Percentiles rank a stretch among this genome's conserved stretches.
phyloP scores from a whole-genome alignment of 2,888 invertebrate genomes.

The Horisme vitalbata region DNA sequence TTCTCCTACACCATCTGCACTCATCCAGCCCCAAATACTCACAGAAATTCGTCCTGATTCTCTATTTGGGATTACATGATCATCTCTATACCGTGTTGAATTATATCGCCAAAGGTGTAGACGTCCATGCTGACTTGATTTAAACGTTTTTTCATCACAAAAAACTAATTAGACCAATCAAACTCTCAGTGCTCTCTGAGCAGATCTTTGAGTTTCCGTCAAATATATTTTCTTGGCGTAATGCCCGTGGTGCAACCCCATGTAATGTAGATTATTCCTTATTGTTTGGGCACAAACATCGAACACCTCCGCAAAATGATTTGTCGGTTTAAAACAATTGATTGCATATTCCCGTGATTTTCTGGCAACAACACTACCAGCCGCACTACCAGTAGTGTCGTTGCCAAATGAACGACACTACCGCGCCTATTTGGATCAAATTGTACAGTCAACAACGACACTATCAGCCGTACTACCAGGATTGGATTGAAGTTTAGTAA shows the following conservation, averaged over 20 bases:
- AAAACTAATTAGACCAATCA: neutral
- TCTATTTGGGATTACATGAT: neutral
- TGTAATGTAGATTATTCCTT: neutral
- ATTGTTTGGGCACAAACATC: neutral
- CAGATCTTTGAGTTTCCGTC: neutral
- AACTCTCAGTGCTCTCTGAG: neutral
- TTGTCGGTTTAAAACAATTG: neutral
- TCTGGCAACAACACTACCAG: too few relatives aligned
- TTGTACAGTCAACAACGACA: too few relatives aligned
- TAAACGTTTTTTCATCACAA: neutral
- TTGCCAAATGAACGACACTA: too few relatives aligned
- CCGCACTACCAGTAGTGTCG: too few relatives aligned
- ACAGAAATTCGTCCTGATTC: neutral
- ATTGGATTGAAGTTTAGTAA: too few relatives aligned
- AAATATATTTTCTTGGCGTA: neutral
- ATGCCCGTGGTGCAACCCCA: neutral
- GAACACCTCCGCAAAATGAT: neutral
- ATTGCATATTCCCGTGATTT: neutral
- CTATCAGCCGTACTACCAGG: too few relatives aligned
- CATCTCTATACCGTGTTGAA: neutral
- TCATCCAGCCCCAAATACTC: constrained; percentile 1
- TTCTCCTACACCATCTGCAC: neutral
- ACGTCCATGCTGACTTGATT: neutral
- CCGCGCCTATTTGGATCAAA: too few relatives aligned
- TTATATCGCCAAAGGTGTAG: neutral